These are phyloP conservation scores for Mico argentatus DNA, from an alignment of 2,797 vertebrate species.

Conservation along the genomic window DNA sequence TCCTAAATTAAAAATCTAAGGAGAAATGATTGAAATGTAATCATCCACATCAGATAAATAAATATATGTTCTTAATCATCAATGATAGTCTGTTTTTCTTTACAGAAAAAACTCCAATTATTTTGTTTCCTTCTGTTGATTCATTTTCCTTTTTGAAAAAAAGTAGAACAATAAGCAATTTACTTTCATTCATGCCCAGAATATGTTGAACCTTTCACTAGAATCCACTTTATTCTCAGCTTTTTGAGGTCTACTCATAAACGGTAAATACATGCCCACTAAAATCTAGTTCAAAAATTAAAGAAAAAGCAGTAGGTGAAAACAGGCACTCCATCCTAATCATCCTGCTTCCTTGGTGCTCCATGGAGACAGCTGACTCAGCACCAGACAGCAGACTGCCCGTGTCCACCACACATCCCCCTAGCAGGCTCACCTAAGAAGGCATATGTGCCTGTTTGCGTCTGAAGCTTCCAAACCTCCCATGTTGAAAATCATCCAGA, in stretches of 20 bases:
- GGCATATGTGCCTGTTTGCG: accelerated
- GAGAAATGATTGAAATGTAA: background rate
- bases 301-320: background rate
- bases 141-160: background rate
- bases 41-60: background rate
- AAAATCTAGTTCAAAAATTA: background rate
- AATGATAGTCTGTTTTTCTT: background rate
- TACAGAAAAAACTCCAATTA: background rate
- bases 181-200: background rate
- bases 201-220: background rate
- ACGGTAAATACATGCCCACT: background rate
- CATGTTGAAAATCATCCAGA: background rate
- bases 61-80: background rate
- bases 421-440: too few species aligned
- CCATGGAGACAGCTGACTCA: too few species aligned
- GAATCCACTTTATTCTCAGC: background rate
- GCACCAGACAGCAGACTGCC: too few species aligned
- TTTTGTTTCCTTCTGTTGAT: background rate
- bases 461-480: background rate
- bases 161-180: background rate
- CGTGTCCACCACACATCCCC: background rate
- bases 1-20: background rate
- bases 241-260: background rate
- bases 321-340: too few species aligned
- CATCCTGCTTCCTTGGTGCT: background rate